Base-by-base conservation (phyloP, 2,888 invertebrate species). In the Gastracanthus pulcherrimus region DNA sequence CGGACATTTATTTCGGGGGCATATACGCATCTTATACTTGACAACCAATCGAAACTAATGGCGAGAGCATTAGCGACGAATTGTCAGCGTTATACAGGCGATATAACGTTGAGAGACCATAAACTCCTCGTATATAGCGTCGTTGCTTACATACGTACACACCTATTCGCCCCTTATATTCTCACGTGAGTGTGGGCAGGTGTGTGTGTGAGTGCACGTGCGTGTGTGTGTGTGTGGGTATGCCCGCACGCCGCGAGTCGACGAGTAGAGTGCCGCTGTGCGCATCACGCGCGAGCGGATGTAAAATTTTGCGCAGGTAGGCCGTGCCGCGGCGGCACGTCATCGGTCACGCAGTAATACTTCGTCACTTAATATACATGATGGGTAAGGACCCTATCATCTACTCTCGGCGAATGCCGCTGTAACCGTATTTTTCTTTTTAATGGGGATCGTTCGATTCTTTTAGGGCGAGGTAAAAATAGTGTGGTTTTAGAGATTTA, bases 1-100 rank as follows among this genome's bases (percentile, higher is more conserved):
- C 38, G 36, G 60, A 74, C 66, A 60, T 79, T 78, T 82, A 78
- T 78, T 82, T 79, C 31, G 58, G 58, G 7, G 51, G 36, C 58
- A 13, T 31, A 16, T n/a, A 19, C 48, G 67, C 81, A 71, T 78
- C 82, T 82, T 82, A 80, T 80, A 80, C 71, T 81, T 69, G 81
- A 83, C 83, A 81, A 81, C 83, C 83, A 83, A 83, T 83, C 79
- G 83, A 83, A 81, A 83, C 77, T 83, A 83, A 90, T 90, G 89
- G 89, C 83, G 84, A 87, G 87, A 88, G 88, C 89, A 90, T 90
- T 90, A 90, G 88, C 88, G 84, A 88, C 85, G 89, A 89, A 90
- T 90, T 88, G 89, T 89, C 89, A 89, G 87, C 88, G 86, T 89
- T 90, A 89, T 89, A 89, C 87, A 87, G 88, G 87, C 88, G 89